Conservation (phyloP, 1,140 invertebrate genomes). For the Oncopodura yosiiana region DNA sequence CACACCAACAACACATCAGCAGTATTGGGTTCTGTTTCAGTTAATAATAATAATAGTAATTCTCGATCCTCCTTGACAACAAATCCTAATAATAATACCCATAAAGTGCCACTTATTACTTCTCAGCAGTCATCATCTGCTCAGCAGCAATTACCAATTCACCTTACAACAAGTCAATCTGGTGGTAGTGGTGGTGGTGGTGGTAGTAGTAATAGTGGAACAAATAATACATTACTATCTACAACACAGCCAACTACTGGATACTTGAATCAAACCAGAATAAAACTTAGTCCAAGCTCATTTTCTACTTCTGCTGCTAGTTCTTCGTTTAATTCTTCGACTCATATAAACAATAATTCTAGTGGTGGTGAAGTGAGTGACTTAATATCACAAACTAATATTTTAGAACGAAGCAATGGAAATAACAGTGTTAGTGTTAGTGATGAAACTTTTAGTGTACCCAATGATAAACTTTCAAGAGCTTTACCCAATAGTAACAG, state of each 20-base stretch:
- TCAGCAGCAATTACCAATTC: not conserved
- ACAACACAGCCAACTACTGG: too few species aligned
- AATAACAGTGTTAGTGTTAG: conserved; percentile 19
- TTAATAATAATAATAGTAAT: conserved; percentile 3
- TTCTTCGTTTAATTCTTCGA: not conserved
- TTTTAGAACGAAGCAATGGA: not conserved
- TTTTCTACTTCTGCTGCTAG: too few species aligned
- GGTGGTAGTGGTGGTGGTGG: conserved; percentile 22
- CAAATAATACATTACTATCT: too few species aligned
- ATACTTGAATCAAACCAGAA: too few species aligned
- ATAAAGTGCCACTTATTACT: conserved; percentile 16
- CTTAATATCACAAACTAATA: not conserved
- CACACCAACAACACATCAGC: not conserved
- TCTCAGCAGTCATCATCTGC: not conserved
- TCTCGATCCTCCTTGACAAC: too few species aligned
- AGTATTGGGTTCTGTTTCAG: too few species aligned
- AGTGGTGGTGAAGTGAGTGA: conserved; percentile 7
- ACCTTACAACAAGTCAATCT: conserved; percentile 4
- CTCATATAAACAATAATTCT: conserved; percentile 9
- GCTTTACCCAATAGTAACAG: conserved; percentile 13
- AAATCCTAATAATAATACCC: not conserved
- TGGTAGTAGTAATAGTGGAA: too few species aligned
- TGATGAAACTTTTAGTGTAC: conserved; percentile 1
- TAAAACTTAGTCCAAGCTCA: too few species aligned
- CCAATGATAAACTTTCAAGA: not conserved